Base-by-base conservation (phyloP, 92 coral and sea anemone genomes). In the Meandrina meandrites region DNA sequence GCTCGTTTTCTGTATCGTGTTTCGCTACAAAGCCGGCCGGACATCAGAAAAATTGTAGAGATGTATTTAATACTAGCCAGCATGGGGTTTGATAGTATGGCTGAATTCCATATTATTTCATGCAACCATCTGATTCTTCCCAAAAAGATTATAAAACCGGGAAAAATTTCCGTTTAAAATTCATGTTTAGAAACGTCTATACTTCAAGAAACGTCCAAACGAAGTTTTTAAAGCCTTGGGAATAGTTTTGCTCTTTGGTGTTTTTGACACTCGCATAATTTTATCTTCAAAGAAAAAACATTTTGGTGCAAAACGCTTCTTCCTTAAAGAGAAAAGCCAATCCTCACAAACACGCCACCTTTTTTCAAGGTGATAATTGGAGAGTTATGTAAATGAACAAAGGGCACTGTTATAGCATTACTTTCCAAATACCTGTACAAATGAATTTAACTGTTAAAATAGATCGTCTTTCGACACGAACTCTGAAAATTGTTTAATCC, bases 401-500 rank as follows among this genome's bases (percentile, higher is more conserved):
- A n/a, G 80, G 58, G 8, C 45, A 51, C 78, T 82, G 51, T 68
- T 47, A 37, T 28, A 36, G 21, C 22, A 51, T 70, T 71, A 31
- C 47, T 14, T 32, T 40, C 82, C 60, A 57, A 60, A 62, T 83
- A 51, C 87, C n/a, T 83, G 54, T 71, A 40, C 82, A 62, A 84
- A 85, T 67, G 62, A 31, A 56, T 35, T 47, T 78, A 31, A 22
- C 50, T 31, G 57, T 48, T 74, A 40, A 74, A 66, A 76, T 14
- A 42, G 82, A 85, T 76, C 87, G 71, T 75, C 87, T 84, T 75
- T 85, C 83, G 75, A 67, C 76, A 45, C 24, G 19, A 76, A 42
- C 76, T 24, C 87, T 10, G 47, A 66, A 56, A 78, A 76, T 85
- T 60, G 58, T 31, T 40, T 62, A 76, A 76, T 19, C 64, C 82